phyloP scores from a whole-genome alignment of 2,888 invertebrate genomes.

The Hemaris fuciformis region DNA sequence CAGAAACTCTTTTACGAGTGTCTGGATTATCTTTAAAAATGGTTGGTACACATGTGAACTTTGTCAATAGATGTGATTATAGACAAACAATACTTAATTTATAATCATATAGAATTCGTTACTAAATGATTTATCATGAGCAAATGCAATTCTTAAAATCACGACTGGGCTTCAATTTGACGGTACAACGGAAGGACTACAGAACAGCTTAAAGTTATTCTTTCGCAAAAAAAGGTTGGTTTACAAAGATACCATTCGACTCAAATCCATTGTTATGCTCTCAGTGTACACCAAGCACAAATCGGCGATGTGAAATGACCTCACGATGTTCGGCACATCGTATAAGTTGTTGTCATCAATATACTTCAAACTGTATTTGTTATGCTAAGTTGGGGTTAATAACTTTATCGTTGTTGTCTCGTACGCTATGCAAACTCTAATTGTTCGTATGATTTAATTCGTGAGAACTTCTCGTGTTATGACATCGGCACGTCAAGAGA shows the following conservation, averaged over 20 bases:
- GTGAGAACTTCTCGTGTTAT: constrained; percentile 19
- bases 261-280: constrained; percentile 15
- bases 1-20: too few species aligned
- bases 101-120: too few species aligned
- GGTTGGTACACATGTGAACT: too few species aligned
- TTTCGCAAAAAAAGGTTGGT: too few species aligned
- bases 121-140: too few species aligned
- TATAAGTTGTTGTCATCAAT: constrained; percentile 51
- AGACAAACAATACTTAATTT: too few species aligned
- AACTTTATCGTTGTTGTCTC: constrained; percentile 45
- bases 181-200: too few species aligned
- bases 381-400: constrained; percentile 50
- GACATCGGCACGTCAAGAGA: constrained; percentile 8
- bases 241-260: neutral
- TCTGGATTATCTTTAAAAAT: too few species aligned
- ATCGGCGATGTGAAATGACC: constrained; percentile 47
- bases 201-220: too few species aligned
- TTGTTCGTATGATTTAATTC: constrained; percentile 27
- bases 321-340: constrained; percentile 55
- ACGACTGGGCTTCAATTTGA: too few species aligned
- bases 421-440: constrained; percentile 22
- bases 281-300: constrained; percentile 30
- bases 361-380: constrained; percentile 51
- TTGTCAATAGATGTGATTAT: too few species aligned
- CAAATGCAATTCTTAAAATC: too few species aligned